Evolutionary conservation across 1,140 invertebrate genomes (phyloP).

Genomic region (Calephelis virginiensis): DNA sequence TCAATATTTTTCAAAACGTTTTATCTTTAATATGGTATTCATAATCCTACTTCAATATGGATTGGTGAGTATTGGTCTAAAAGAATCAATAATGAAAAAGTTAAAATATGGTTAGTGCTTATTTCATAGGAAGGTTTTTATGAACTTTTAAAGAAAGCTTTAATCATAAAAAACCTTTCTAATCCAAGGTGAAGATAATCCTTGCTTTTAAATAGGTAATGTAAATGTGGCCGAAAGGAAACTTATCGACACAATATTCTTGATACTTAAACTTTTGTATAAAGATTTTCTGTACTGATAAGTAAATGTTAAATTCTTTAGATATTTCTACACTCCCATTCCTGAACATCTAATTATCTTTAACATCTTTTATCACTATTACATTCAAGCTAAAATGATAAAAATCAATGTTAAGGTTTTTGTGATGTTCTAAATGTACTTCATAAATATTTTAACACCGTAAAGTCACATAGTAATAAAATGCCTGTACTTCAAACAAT

Average conservation of each 20-base stretch:
- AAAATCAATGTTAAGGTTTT: background rate
- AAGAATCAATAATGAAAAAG: background rate
- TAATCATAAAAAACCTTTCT: background rate
- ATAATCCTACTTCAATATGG: background rate
- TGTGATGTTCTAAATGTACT: background rate
- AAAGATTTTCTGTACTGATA: constrained; percentile 35
- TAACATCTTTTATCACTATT: background rate
- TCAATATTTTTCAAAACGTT: constrained; percentile 14
- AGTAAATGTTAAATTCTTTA: constrained; percentile 10
- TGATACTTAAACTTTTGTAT: constrained; percentile 69
- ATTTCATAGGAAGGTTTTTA: background rate
- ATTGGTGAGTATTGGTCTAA: background rate
- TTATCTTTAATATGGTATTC: background rate
- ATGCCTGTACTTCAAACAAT: background rate
- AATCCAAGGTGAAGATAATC: background rate
- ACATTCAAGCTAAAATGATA: background rate
- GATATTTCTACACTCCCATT: constrained; percentile 6
- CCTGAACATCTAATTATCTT: background rate
- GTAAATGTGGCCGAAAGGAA: background rate
- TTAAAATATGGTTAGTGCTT: constrained; percentile 1
- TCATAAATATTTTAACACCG: background rate
- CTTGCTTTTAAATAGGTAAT: background rate
- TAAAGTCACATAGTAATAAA: too few relatives aligned
- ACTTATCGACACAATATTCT: constrained; percentile 49
- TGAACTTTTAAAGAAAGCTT: background rate